These are phyloP conservation scores for Drosophila kohkoa DNA, from an alignment of 1,140 invertebrate genomes.

Conservation along the genomic window DNA sequence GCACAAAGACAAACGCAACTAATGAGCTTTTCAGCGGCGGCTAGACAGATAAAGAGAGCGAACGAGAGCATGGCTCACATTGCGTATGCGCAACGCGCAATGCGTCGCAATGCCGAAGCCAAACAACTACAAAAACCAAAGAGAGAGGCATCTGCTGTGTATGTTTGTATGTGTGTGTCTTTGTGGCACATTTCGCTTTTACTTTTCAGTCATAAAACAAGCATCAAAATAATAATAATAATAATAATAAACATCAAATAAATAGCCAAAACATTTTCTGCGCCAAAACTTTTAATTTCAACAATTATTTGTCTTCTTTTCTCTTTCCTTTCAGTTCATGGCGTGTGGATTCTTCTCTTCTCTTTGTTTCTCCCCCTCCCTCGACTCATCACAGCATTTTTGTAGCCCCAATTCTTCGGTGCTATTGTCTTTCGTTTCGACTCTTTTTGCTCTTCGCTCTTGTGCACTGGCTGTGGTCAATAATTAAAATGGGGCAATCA, in stretches of 20 bases:
- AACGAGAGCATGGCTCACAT: slow-evolving; percentile 17
- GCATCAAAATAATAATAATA: slow-evolving; percentile 40
- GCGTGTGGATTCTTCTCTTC: slow-evolving; percentile 44
- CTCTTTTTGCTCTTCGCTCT: background rate
- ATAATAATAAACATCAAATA: slow-evolving; percentile 47
- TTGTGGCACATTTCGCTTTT: slow-evolving; percentile 47
- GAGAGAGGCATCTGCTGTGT: background rate
- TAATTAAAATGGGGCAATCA: slow-evolving; percentile 73
- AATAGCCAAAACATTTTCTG: slow-evolving; percentile 37
- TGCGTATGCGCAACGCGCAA: slow-evolving; percentile 50
- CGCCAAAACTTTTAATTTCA: slow-evolving; percentile 74
- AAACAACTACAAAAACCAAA: slow-evolving; percentile 31
- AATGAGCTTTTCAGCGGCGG: slow-evolving; percentile 33
- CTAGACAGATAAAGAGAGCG: slow-evolving; percentile 12
- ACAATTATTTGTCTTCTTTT: slow-evolving; percentile 63
- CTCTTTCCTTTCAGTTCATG: slow-evolving; percentile 30
- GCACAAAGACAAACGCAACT: slow-evolving; percentile 39
- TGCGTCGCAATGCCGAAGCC: slow-evolving; percentile 35
- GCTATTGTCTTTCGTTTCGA: slow-evolving; percentile 18
- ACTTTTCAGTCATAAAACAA: slow-evolving; percentile 51
- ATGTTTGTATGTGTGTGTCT: background rate
- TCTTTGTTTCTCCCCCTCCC: background rate
- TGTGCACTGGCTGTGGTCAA: slow-evolving; percentile 34
- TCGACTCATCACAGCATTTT: background rate
- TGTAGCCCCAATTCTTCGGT: no score